Conservation (phyloP, 2,113 vertebrate species). For the Prochilodus magdalenae region DNA sequence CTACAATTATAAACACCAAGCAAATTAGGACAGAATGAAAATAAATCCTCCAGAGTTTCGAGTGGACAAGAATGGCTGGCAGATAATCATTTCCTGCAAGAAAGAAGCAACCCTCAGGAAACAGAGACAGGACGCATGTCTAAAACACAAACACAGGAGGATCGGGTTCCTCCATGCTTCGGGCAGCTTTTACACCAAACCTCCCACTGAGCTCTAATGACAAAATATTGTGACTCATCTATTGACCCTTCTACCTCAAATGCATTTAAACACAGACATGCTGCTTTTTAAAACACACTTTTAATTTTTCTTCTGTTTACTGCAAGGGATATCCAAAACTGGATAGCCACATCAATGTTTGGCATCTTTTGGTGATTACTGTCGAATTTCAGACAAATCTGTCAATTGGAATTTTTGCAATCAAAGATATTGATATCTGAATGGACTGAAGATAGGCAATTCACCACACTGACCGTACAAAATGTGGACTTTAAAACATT, state of each 20-base stretch:
- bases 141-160: constrained; percentile 9
- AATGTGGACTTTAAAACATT: too few species aligned
- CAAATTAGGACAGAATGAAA: not conserved
- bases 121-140: constrained; percentile 59
- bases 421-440: too few species aligned
- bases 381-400: too few species aligned
- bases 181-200: constrained; percentile 22
- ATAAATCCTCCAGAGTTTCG: not conserved
- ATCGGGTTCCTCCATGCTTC: constrained; percentile 43
- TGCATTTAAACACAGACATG: too few species aligned
- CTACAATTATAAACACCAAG: not conserved
- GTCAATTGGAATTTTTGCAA: too few species aligned
- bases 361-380: too few species aligned
- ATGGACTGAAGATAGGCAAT: too few species aligned
- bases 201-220: constrained; percentile 1
- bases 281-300: too few species aligned
- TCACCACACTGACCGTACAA: too few species aligned
- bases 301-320: not conserved
- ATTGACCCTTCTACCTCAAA: not conserved
- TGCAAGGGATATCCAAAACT: too few species aligned
- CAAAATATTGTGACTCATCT: constrained; percentile 48
- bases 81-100: constrained; percentile 39
- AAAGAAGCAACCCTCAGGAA: constrained; percentile 23
- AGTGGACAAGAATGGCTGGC: not conserved
- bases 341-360: too few species aligned